Base-by-base conservation (phyloP, 2,888 invertebrate species). In the Alloscopus bannaensis region DNA sequence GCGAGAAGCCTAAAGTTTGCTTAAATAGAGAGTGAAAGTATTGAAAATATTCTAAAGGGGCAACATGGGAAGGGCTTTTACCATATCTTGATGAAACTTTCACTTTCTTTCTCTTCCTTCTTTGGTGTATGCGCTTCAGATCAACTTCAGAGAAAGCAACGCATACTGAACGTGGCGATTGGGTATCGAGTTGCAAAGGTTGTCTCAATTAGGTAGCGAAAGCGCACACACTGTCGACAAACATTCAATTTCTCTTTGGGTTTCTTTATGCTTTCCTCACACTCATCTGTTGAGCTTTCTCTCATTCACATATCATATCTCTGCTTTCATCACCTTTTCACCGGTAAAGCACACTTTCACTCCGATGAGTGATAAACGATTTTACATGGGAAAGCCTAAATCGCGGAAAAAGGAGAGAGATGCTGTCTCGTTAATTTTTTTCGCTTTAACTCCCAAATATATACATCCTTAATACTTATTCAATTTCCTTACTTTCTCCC, bases 151-250 rank as follows among this genome's bases (percentile, higher is more conserved):
- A n/a, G n/a, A n/a, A n/a, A n/a, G n/a, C n/a, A n/a, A n/a, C n/a
- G n/a, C n/a, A n/a, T n/a, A n/a, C n/a, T n/a, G n/a, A n/a, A n/a
- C n/a, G n/a, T n/a, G n/a, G n/a, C n/a, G n/a, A n/a, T n/a, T n/a
- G n/a, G n/a, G n/a, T n/a, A n/a, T n/a, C n/a, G n/a, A 36, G 36
- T 36, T 36, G 11, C 20, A 50, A 50, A 20, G 50, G 50, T 50
- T 18, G 50, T 20, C 8, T 50, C 50, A 50, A 50, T 50, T 20
- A 50, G 20, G n/a, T 18, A 50, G 50, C 50, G 50, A 11, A 50
- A 50, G 18, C 13, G 36, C 13, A 8, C 13, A 36, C 6, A 13
- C 13, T 13, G 36, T 36, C 13, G 8, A 6, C 8, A 36, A 36
- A 36, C 13, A 36, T 36, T n/a, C n/a, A n/a, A n/a, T n/a, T n/a